Evolutionary conservation across 2,113 vertebrate species (phyloP), one percentile per base, ranked within the genome.

Genomic region (Garra rufa): DNA sequence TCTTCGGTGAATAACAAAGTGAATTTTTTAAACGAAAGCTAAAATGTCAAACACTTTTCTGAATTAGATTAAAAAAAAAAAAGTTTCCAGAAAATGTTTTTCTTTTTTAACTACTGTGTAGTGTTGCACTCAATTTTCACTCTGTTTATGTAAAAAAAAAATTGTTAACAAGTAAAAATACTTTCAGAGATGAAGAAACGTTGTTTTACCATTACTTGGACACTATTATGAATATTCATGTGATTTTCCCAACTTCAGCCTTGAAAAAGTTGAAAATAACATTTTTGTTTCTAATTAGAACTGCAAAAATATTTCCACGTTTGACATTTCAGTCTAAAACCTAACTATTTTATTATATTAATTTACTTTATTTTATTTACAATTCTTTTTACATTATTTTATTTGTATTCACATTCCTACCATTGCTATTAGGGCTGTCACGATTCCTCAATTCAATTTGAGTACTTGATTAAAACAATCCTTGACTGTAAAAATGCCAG

Each of bases 1-100:
- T 85, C 55, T 38, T 50, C 21, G 15, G 46, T 30, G 52, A 85
- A 75, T 87, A 74, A 83, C 83, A 87, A 77, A 78, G 67, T 81
- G 71, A 48, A 38, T 74, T 44, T 19, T 9, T 44, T 46, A n/a
- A 73, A 26, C 14, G 19, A 74, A 15, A 11, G 19, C 21, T 74
- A 24, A 24, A 44, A 46, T 4, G n/a, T 2, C 14, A 70, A 70
- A 70, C 41, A 41, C 9, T 26, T 73, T 73, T 46, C 1, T 46
- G 2, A 46, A 26, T 15, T 7, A 73, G 41, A n/a, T 73, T n/a
- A n/a, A n/a, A n/a, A n/a, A n/a, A n/a, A n/a, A n/a, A n/a, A n/a
- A n/a, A n/a, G n/a, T n/a, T n/a, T n/a, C n/a, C n/a, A n/a, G n/a
- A n/a, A n/a, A n/a, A n/a, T n/a, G n/a, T n/a, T n/a, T n/a, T n/a